Percentiles rank a stretch among this genome's conserved stretches.
phyloP scores from a whole-genome alignment of 2,113 vertebrate species.

The Chaetodon auriga region DNA sequence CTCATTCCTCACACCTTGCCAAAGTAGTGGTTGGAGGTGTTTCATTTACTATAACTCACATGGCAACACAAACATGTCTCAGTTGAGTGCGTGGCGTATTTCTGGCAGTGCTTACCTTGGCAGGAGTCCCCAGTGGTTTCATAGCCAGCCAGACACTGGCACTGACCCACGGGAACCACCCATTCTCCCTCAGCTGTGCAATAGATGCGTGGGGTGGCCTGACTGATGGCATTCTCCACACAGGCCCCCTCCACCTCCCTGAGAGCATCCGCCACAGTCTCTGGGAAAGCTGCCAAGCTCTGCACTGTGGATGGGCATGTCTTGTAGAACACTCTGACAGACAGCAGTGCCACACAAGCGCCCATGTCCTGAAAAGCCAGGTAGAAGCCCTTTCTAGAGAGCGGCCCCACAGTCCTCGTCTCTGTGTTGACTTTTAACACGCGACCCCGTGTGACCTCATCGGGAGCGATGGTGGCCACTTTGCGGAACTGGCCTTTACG shows the following conservation, averaged over 20 bases:
- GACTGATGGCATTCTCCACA: conserved; percentile 87
- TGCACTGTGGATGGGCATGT: conserved; percentile 87
- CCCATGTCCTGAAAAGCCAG: conserved; percentile 97
- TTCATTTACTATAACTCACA: conserved; percentile 46
- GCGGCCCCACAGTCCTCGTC: conserved; percentile 86
- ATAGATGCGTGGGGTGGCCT: conserved; percentile 88
- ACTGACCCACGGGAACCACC: conserved; percentile 94
- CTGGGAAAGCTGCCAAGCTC: conserved; percentile 90
- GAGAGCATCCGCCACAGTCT: conserved; percentile 89
- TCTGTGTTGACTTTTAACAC: conserved; percentile 91
- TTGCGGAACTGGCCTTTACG: conserved; percentile 94
- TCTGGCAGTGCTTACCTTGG: conserved; percentile 86
- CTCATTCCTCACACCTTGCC: conserved; percentile 52
- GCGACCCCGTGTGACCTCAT: conserved; percentile 89
- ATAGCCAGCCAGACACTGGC: conserved; percentile 90
- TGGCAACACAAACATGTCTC: conserved; percentile 50
- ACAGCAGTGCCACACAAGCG: conserved; percentile 92
- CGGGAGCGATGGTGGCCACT: conserved; percentile 95
- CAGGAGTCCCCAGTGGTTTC: conserved; percentile 87
- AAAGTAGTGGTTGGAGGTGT: conserved; percentile 36
- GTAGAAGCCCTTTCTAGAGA: conserved; percentile 92
- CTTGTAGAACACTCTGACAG: conserved; percentile 94
- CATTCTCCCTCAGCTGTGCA: conserved; percentile 94
- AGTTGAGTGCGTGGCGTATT: conserved; percentile 37
- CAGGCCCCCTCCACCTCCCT: conserved; percentile 89